Evolutionary conservation across 2,797 vertebrate species (phyloP).

Genomic region (Mionectes olivaceus): DNA sequence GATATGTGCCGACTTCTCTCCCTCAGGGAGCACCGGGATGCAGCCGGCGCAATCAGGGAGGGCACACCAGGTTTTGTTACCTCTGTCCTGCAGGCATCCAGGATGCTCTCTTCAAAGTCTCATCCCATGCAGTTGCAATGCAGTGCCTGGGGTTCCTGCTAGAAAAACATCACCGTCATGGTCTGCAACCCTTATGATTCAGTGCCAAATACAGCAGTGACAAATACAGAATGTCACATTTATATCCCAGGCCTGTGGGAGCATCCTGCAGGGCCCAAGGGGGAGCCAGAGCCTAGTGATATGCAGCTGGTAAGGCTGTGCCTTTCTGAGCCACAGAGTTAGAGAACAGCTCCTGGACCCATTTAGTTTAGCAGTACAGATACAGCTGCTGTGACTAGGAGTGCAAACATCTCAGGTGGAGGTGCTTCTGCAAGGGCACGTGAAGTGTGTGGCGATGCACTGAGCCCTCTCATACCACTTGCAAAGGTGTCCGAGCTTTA

Average conservation of each 20-base stretch:
- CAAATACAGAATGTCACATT: neutral
- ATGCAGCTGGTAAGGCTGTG: neutral
- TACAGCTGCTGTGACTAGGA: neutral
- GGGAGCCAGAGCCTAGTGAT: neutral
- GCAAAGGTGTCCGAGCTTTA: neutral
- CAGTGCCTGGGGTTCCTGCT: neutral
- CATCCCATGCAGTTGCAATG: neutral
- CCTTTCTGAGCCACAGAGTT: neutral
- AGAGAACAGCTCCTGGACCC: neutral
- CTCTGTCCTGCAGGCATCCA: neutral
- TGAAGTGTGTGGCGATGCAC: neutral
- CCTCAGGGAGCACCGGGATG: rapidly evolving
- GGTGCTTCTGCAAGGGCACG: neutral
- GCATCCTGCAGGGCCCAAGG: neutral
- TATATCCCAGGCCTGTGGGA: neutral
- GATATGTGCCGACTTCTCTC: rapidly evolving
- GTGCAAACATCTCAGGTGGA: neutral
- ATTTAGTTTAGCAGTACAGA: neutral
- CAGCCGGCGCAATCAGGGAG: rapidly evolving
- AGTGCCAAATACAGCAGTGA: neutral
- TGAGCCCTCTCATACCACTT: neutral
- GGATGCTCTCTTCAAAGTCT: neutral
- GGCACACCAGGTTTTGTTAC: neutral
- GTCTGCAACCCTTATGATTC: neutral
- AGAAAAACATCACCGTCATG: rapidly evolving